Conservation (phyloP, 2,113 vertebrate species). For the Dendrocopos noguchii region DNA sequence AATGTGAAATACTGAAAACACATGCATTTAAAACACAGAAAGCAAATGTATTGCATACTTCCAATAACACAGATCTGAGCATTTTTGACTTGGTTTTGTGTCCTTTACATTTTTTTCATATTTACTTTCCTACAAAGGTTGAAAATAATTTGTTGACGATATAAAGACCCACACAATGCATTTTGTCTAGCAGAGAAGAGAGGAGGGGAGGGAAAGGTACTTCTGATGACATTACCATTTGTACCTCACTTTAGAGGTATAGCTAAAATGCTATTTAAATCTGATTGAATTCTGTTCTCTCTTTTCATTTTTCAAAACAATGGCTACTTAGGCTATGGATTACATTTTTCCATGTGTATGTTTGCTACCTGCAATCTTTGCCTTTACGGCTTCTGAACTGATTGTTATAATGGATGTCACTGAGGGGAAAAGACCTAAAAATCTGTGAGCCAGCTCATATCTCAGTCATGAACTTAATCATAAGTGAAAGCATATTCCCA, state of each 20-base stretch:
- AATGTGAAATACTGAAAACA: background rate
- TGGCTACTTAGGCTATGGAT: background rate
- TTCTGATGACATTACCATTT: background rate
- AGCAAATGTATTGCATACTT: background rate
- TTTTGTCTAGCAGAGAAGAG: background rate
- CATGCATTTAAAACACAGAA: background rate
- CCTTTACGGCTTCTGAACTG: background rate
- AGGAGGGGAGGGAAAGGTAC: background rate
- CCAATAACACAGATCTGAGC: background rate
- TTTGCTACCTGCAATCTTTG: background rate
- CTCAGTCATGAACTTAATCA: conserved; percentile 4
- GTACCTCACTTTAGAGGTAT: background rate
- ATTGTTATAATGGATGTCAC: background rate
- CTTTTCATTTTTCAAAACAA: conserved; percentile 1
- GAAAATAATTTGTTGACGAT: background rate
- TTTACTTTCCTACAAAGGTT: background rate
- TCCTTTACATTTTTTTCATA: background rate
- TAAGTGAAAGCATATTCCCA: background rate
- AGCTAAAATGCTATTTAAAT: conserved; percentile 22
- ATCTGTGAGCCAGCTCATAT: background rate
- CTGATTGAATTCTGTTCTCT: background rate
- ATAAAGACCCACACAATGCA: background rate
- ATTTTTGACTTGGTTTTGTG: background rate
- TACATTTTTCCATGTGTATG: background rate
- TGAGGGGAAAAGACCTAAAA: background rate